Percentiles rank a stretch among this genome's conserved stretches.
Evolutionary conservation across 2,888 invertebrate genomes (phyloP).

Genomic region (Sesia bembeciformis): DNA sequence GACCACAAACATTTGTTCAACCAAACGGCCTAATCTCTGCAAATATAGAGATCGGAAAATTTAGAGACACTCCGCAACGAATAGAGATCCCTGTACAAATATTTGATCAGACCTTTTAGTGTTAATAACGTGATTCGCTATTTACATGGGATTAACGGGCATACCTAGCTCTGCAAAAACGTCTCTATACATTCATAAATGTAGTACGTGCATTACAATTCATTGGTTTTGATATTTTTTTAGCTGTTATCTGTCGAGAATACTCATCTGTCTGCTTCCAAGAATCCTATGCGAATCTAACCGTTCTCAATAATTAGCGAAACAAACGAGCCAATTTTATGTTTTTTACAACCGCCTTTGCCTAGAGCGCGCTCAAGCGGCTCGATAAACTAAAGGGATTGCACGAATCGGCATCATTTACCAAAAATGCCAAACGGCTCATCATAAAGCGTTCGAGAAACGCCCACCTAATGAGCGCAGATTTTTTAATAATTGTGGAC

Average conservation of each 20-base stretch:
- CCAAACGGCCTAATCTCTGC: constrained; percentile 16
- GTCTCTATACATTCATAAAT: too few relatives aligned
- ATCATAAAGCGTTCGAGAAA: constrained; percentile 24
- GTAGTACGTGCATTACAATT: too few relatives aligned
- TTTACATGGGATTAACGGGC: too few relatives aligned
- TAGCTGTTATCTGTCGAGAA: not conserved
- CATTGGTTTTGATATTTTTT: constrained; percentile 1
- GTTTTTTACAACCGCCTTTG: constrained; percentile 9
- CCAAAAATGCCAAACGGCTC: constrained; percentile 31
- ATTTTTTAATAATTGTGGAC: constrained; percentile 40
- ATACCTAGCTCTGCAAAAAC: too few relatives aligned
- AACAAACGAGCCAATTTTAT: constrained; percentile 17
- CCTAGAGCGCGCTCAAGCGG: constrained; percentile 13
- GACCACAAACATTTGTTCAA: constrained; percentile 37
- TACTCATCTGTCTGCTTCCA: constrained; percentile 8
- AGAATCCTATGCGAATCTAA: constrained; percentile 18
- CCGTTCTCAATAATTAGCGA: constrained; percentile 23
- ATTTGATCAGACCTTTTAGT: too few relatives aligned
- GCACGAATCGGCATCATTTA: constrained; percentile 37
- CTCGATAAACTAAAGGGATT: constrained; percentile 11
- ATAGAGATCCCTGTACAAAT: too few relatives aligned
- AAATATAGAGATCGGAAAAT: constrained; percentile 25
- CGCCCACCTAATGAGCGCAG: constrained; percentile 43
- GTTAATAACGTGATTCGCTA: too few relatives aligned
- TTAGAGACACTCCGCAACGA: constrained; percentile 3